phyloP scores from a whole-genome alignment of 2,113 vertebrate genomes.

The Scytalopus superciliaris region DNA sequence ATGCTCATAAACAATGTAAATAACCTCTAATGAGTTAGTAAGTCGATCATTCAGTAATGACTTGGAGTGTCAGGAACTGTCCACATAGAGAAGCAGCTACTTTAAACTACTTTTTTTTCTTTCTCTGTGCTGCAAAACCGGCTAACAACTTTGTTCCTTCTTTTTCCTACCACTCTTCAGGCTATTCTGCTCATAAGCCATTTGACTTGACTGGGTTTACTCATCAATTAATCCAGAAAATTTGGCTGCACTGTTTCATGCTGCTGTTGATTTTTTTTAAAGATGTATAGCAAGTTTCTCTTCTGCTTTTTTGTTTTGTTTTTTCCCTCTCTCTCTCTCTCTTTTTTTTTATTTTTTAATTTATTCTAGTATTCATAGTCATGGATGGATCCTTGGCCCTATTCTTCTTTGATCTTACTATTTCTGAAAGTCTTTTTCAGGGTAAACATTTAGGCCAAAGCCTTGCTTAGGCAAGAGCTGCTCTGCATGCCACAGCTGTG shows the following conservation, averaged over 20 bases:
- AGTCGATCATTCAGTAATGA: slow-evolving; percentile 34
- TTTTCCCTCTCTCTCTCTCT: no score
- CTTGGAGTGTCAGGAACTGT: slow-evolving; percentile 2
- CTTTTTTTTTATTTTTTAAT: neutral
- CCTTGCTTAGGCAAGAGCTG: neutral
- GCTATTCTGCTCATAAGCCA: neutral
- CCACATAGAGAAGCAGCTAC: neutral
- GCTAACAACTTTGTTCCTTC: neutral
- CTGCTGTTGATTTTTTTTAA: neutral
- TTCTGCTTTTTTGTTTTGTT: no score
- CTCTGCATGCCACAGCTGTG: neutral
- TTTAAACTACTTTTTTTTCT: neutral
- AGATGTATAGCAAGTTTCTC: neutral
- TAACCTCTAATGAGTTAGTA: slow-evolving; percentile 26
- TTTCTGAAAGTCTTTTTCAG: slow-evolving; percentile 40
- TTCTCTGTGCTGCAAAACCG: neutral
- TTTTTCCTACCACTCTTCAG: neutral
- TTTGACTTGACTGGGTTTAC: neutral
- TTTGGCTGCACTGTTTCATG: neutral
- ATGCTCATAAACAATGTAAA: slow-evolving; percentile 51
- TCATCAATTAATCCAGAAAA: neutral
- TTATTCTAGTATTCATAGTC: neutral
- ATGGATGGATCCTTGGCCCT: slow-evolving; percentile 27
- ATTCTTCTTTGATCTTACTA: slow-evolving; percentile 25
- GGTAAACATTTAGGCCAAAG: slow-evolving; percentile 25